A percentile compares a stretch with the other conserved stretches of the same genome.
These are phyloP conservation scores for Diplolepis rosae DNA, from an alignment of 2,888 invertebrate genomes.

Conservation along the genomic window DNA sequence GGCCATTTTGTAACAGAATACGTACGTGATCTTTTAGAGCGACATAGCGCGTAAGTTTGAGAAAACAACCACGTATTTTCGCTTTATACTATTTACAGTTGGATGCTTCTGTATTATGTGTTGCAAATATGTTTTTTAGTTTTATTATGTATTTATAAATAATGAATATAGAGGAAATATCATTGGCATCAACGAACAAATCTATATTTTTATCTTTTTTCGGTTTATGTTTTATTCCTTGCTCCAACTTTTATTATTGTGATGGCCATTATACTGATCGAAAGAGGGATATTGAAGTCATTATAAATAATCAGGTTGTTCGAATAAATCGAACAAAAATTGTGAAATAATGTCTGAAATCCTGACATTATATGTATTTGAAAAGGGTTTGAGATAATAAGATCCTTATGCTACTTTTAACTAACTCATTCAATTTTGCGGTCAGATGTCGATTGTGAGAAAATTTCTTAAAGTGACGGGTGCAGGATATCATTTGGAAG, in stretches of 20 bases:
- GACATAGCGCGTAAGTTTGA: neutral
- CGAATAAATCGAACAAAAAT: too few relatives aligned
- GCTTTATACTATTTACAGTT: neutral
- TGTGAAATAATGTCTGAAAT: too few relatives aligned
- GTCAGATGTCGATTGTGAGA: neutral
- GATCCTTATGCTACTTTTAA: neutral
- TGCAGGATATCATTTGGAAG: neutral
- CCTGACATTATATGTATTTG: too few relatives aligned
- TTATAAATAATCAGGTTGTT: too few relatives aligned
- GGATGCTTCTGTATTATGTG: neutral
- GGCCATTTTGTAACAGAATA: conserved; percentile 23
- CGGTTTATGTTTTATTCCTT: too few relatives aligned
- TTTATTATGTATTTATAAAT: too few relatives aligned
- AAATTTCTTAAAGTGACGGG: neutral
- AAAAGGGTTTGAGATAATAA: neutral
- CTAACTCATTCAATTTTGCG: neutral
- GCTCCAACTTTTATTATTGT: too few relatives aligned
- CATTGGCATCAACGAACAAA: too few relatives aligned
- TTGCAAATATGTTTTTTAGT: neutral
- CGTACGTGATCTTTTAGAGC: neutral
- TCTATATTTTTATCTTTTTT: too few relatives aligned
- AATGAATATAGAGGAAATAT: too few relatives aligned
- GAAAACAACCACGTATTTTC: neutral
- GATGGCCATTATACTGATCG: too few relatives aligned
- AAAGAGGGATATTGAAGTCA: too few relatives aligned